Conservation (phyloP, 2,888 invertebrate genomes). For the Sicus ferrugineus region DNA sequence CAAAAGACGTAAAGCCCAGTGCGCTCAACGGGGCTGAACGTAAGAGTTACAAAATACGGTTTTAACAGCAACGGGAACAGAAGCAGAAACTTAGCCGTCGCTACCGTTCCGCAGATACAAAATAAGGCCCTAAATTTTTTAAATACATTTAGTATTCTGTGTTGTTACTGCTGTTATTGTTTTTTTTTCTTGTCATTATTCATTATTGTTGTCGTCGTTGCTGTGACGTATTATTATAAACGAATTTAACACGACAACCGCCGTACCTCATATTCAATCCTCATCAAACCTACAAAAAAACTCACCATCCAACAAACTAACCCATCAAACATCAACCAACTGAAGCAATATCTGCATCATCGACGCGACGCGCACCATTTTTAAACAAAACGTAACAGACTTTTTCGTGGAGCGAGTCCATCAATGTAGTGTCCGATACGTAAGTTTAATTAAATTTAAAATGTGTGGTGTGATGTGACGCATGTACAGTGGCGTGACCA, state of each 20-base stretch:
- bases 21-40: no score
- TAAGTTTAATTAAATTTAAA: constrained; percentile 33
- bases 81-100: no score
- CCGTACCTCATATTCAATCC: neutral
- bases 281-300: neutral
- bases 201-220: constrained; percentile 17
- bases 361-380: constrained; percentile 16
- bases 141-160: neutral
- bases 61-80: no score
- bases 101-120: no score
- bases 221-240: constrained; percentile 16
- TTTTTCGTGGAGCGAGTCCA: constrained; percentile 34
- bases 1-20: no score
- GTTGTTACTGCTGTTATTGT: neutral
- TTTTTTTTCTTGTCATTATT: neutral
- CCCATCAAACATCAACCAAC: constrained; percentile 8
- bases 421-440: constrained; percentile 32
- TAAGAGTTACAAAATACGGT: no score
- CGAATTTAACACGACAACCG: constrained; percentile 21
- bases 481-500: no score
- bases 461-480: no score
- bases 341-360: constrained; percentile 15
- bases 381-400: constrained; percentile 16
- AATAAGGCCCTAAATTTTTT: no score
- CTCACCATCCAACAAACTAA: neutral